Evolutionary conservation across 2,113 vertebrate genomes (phyloP).

Genomic region (Lamprologus speciosus): DNA sequence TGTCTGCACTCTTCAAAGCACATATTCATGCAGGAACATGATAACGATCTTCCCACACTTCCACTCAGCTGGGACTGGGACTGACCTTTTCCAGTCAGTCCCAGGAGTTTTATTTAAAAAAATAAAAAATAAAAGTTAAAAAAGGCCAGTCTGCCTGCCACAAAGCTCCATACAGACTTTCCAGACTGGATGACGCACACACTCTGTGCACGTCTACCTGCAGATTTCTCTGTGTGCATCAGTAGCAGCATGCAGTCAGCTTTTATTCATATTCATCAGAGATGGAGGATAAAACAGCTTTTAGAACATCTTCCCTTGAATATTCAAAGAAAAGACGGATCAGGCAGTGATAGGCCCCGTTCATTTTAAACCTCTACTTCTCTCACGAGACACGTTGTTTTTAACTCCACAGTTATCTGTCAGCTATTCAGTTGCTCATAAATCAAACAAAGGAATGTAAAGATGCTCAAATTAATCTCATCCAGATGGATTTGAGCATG

Average conservation of each 20-base stretch:
- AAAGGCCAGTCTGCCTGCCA: not conserved
- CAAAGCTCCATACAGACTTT: constrained; percentile 14
- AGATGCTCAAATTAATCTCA: not conserved
- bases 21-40: not conserved
- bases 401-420: not conserved
- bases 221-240: not conserved
- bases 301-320: not conserved
- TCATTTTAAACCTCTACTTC: not conserved
- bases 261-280: not conserved
- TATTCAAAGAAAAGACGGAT: not conserved
- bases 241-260: not conserved
- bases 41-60: not conserved
- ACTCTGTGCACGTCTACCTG: not conserved
- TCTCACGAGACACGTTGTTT: not conserved
- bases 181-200: constrained; percentile 13
- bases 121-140: not conserved
- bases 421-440: not conserved
- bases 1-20: not conserved
- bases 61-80: not conserved
- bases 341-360: accelerated
- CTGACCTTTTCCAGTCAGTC: not conserved
- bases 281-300: not conserved
- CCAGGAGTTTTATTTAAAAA: not conserved
- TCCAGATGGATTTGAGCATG: not conserved
- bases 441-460: not conserved